A percentile compares a stretch with the other conserved stretches of the same genome.
phyloP scores from a whole-genome alignment of 30 jellyfish, hydroid and myxozoan species.

The Turritopsis dohrnii region DNA sequence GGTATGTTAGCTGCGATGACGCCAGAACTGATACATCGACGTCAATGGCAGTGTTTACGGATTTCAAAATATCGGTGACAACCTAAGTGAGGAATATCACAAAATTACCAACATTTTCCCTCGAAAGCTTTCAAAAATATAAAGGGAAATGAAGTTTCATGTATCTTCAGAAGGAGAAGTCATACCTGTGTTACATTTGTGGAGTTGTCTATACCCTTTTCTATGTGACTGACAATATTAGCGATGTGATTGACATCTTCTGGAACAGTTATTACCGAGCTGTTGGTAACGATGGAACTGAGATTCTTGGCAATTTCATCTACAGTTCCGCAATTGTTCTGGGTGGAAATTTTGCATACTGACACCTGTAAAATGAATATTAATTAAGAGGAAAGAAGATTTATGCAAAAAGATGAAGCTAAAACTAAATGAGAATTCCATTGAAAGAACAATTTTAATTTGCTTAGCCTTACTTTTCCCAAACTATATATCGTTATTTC shows the following conservation, averaged over 20 bases:
- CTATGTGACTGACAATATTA: not conserved
- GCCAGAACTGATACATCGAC: conserved; percentile 6
- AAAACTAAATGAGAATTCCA: too few species aligned
- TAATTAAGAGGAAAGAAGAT: not conserved
- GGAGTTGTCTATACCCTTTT: not conserved
- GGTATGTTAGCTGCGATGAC: conserved; percentile 3
- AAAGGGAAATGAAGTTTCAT: not conserved
- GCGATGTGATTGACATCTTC: conserved; percentile 23
- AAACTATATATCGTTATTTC: too few species aligned
- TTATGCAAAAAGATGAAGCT: too few species aligned
- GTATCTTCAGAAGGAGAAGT: not conserved
- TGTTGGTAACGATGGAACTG: conserved; percentile 5
- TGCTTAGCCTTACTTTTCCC: too few species aligned
- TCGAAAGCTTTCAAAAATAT: too few species aligned
- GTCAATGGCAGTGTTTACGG: conserved; percentile 18
- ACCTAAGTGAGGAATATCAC: too few species aligned
- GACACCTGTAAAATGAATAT: conserved; percentile 1
- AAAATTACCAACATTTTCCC: too few species aligned
- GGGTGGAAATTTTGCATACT: not conserved
- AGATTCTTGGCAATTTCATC: not conserved
- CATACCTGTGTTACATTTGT: not conserved
- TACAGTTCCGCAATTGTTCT: not conserved
- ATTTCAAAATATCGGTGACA: conserved; percentile 9
- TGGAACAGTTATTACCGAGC: not conserved
- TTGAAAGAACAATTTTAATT: too few species aligned